Conservation (phyloP, 2,113 vertebrate genomes). For the Puntigrus tetrazona region DNA sequence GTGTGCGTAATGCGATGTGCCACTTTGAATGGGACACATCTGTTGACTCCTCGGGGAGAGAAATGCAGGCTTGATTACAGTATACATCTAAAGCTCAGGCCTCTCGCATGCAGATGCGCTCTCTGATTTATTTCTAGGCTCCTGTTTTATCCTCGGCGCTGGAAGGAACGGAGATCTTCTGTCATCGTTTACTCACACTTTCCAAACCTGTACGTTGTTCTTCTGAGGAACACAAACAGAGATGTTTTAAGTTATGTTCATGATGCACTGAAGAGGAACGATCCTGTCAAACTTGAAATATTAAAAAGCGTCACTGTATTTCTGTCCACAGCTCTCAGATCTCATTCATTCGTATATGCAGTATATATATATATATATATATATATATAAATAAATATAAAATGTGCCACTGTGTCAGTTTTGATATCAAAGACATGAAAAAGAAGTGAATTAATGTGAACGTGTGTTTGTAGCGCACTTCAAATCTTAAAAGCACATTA, state of each 20-base stretch:
- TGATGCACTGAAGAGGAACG: background rate
- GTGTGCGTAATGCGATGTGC: conserved; percentile 54
- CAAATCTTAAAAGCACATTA: background rate
- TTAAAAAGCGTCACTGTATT: background rate
- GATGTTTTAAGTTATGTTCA: background rate
- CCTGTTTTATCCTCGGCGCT: background rate
- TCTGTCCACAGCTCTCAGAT: background rate
- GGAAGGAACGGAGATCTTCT: background rate
- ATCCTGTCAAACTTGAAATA: background rate
- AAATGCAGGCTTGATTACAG: conserved; percentile 52
- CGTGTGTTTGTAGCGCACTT: background rate
- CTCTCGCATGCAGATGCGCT: background rate
- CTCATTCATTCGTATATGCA: background rate
- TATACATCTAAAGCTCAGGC: conserved; percentile 44
- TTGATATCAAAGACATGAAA: background rate
- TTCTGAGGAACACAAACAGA: background rate
- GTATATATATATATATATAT: no score
- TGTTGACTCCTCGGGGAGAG: conserved; percentile 51
- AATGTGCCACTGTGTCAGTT: background rate
- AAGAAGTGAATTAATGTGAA: background rate
- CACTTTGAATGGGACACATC: conserved; percentile 55
- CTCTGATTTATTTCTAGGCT: background rate
- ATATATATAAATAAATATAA: no score
- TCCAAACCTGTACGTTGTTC: background rate
- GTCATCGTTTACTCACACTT: conserved; percentile 10